phyloP scores from a whole-genome alignment of 2,888 invertebrate genomes.

The Schizotus pectinicornis region DNA sequence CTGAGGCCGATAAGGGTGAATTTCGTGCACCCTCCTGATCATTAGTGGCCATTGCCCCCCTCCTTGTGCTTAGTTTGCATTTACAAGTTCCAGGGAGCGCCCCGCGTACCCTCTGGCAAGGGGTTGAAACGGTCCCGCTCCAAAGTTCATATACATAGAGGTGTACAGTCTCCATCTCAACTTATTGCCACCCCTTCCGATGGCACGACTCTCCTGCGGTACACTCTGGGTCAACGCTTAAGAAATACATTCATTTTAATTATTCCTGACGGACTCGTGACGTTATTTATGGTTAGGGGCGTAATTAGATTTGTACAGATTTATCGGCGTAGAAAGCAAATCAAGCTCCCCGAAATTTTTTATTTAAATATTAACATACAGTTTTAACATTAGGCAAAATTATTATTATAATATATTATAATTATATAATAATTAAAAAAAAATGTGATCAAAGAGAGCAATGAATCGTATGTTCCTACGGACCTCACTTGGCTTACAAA shows the following conservation, averaged over 20 bases:
- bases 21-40: conserved; percentile 55
- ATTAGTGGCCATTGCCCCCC: conserved; percentile 58
- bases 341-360: neutral
- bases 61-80: conserved; percentile 60
- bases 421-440: too few relatives aligned
- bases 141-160: conserved; percentile 60
- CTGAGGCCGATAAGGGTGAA: conserved; percentile 55
- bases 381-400: too few relatives aligned
- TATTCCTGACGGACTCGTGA: conserved; percentile 22
- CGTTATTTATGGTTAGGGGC: conserved; percentile 15
- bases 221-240: conserved; percentile 32
- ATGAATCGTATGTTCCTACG: too few relatives aligned
- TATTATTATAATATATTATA: too few relatives aligned
- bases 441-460: too few relatives aligned
- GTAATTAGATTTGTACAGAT: conserved; percentile 21
- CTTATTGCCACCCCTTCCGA: conserved; percentile 38
- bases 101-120: conserved; percentile 44
- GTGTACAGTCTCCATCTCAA: conserved; percentile 55
- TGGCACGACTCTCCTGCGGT: neutral
- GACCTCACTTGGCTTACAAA: too few relatives aligned
- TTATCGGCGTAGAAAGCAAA: conserved; percentile 13
- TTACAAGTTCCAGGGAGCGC: conserved; percentile 57
- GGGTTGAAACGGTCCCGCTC: conserved; percentile 47
- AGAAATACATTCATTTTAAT: conserved; percentile 44
- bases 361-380: too few relatives aligned